These are phyloP conservation scores for Ectemnius cavifrons DNA, from an alignment of 2,888 invertebrate genomes.

Conservation along the genomic window DNA sequence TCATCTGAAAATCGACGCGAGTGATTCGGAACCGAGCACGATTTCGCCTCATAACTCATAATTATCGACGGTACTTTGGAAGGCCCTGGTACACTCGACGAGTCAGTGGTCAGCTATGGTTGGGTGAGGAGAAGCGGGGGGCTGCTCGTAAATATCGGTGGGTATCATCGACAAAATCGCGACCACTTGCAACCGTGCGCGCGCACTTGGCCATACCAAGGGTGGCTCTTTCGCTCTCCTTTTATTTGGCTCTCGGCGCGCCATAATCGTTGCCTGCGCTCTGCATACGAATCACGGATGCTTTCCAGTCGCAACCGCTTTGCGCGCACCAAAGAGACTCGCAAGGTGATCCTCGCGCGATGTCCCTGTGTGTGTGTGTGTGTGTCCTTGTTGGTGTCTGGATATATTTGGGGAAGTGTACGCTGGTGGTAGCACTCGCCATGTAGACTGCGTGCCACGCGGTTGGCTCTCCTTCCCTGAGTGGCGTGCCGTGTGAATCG, in stretches of 20 bases:
- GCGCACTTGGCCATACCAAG: conserved; percentile 13
- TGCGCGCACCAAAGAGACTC: too few relatives aligned
- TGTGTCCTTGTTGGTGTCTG: too few relatives aligned
- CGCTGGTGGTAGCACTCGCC: neutral
- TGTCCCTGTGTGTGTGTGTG: too few relatives aligned
- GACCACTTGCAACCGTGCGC: conserved; percentile 54
- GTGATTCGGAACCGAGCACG: neutral
- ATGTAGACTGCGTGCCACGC: conserved; percentile 35
- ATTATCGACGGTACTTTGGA: conserved; percentile 19
- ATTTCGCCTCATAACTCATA: conserved; percentile 36
- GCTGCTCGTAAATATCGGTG: conserved; percentile 37
- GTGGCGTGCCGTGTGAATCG: conserved; percentile 60
- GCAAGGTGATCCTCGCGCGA: too few relatives aligned
- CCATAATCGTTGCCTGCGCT: conserved; percentile 51
- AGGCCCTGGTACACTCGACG: too few relatives aligned
- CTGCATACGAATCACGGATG: conserved; percentile 40
- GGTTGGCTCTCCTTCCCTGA: conserved; percentile 31
- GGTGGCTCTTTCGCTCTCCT: neutral
- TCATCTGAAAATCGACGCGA: conserved; percentile 4
- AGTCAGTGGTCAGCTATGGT: neutral
- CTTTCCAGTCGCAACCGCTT: too few relatives aligned
- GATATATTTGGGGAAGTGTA: conserved; percentile 18
- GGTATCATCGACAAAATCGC: conserved; percentile 54
- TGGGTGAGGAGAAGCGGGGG: conserved; percentile 14
- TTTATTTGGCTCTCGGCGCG: conserved; percentile 26